Percentiles rank a stretch among this genome's conserved stretches.
These are phyloP conservation scores for Xiphorhynchus elegans DNA, from an alignment of 2,113 vertebrate species.

Conservation along the genomic window DNA sequence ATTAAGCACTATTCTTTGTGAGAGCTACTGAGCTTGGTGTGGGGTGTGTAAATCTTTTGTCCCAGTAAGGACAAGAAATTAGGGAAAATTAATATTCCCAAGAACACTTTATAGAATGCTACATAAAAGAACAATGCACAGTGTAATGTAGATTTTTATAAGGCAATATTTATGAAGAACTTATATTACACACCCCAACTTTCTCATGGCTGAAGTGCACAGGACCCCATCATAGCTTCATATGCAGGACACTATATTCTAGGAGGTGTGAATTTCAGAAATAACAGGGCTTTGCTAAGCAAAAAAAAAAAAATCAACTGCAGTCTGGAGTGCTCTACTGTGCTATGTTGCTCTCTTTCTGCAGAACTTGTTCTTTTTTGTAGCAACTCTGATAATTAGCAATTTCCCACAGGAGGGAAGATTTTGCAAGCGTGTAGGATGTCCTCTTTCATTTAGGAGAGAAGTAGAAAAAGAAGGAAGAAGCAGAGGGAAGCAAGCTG, in stretches of 20 bases:
- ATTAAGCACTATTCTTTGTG: neutral
- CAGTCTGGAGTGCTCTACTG: neutral
- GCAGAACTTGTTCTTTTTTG: neutral
- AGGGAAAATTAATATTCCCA: neutral
- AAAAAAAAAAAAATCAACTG: neutral
- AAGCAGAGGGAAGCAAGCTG: neutral
- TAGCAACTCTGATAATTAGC: neutral
- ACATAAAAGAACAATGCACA: neutral
- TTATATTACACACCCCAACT: neutral
- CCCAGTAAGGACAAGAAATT: neutral
- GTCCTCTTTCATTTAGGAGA: neutral
- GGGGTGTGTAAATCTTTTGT: neutral
- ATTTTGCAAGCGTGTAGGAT: neutral
- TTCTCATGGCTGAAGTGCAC: neutral
- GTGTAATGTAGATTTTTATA: neutral
- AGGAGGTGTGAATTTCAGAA: neutral
- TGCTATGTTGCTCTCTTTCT: neutral
- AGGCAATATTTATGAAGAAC: neutral
- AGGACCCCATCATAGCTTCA: neutral
- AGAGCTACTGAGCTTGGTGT: neutral
- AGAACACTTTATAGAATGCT: neutral
- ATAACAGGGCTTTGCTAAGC: neutral
- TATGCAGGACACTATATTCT: neutral
- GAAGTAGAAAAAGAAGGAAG: neutral
- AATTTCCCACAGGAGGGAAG: neutral